Conservation (phyloP, 2,113 vertebrate genomes). For the Forbesichthys agassizii region DNA sequence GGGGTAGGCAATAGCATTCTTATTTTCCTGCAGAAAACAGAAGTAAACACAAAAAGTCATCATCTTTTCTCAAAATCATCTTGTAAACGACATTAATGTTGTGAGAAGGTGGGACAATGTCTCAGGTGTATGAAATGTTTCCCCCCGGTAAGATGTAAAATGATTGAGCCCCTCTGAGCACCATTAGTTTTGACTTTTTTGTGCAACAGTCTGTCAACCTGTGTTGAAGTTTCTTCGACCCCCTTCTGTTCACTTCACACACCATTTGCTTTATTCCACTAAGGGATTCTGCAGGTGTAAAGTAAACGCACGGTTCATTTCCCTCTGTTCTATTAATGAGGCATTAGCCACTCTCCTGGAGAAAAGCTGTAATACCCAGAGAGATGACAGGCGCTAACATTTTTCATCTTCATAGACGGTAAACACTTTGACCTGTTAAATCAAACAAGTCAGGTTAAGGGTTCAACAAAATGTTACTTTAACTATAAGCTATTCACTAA, state of each 20-base stretch:
- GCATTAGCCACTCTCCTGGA: constrained; percentile 6
- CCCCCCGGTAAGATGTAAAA: constrained; percentile 20
- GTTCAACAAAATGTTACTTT: neutral
- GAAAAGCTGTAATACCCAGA: constrained; percentile 1
- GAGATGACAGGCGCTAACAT: constrained; percentile 14
- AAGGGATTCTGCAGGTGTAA: constrained; percentile 46
- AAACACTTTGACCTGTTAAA: neutral
- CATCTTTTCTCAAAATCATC: neutral
- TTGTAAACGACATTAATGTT: neutral
- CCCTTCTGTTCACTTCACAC: constrained; percentile 31
- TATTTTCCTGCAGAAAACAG: constrained; percentile 30
- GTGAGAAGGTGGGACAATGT: neutral
- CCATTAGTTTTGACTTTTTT: constrained; percentile 36
- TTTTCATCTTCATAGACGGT: neutral
- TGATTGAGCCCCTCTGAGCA: constrained; percentile 44
- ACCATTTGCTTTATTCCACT: constrained; percentile 43
- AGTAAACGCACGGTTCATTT: constrained; percentile 37
- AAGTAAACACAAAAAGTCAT: constrained; percentile 4
- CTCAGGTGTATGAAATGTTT: constrained; percentile 4
- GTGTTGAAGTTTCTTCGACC: constrained; percentile 38
- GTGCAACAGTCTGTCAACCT: constrained; percentile 49
- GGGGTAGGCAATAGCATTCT: constrained; percentile 8
- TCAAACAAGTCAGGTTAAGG: no score
- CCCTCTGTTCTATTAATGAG: constrained; percentile 47
- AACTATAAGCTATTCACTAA: neutral